Percentiles rank a stretch among this genome's conserved stretches.
Evolutionary conservation across 1,140 invertebrate species (phyloP).

Genomic region (Fopius arisanus): DNA sequence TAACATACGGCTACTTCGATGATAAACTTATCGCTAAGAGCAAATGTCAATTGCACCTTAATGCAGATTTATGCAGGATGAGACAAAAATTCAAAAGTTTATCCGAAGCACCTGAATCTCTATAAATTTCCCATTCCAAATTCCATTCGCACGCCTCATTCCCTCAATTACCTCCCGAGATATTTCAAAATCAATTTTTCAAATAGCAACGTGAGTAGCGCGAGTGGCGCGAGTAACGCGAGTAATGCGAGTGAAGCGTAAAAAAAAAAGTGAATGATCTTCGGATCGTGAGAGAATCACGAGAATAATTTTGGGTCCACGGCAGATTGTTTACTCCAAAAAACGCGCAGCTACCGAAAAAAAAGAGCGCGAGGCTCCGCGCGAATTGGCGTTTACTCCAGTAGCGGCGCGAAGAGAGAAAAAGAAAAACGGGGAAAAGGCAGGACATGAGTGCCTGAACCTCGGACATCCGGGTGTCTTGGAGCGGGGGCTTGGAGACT

Average conservation of each 20-base stretch:
- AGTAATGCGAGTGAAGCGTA: no score
- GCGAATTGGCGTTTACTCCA: background rate
- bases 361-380: background rate
- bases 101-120: background rate
- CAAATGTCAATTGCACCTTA: background rate
- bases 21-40: background rate
- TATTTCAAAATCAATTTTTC: background rate
- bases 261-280: no score
- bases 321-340: background rate
- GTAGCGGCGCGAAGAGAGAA: background rate
- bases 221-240: no score
- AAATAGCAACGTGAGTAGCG: background rate
- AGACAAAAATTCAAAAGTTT: background rate
- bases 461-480: slow-evolving; percentile 31
- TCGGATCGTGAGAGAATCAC: no score
- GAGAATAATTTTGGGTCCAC: no score
- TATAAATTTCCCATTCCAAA: no score
- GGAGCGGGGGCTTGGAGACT: background rate
- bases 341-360: background rate
- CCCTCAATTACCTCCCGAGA: background rate
- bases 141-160: no score
- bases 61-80: background rate
- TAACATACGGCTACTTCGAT: background rate
- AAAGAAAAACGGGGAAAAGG: background rate
- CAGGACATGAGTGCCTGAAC: background rate